Evolutionary conservation across 2,113 vertebrate species (phyloP), one percentile per base, ranked within the genome.

Genomic region (Ameiurus melas): DNA sequence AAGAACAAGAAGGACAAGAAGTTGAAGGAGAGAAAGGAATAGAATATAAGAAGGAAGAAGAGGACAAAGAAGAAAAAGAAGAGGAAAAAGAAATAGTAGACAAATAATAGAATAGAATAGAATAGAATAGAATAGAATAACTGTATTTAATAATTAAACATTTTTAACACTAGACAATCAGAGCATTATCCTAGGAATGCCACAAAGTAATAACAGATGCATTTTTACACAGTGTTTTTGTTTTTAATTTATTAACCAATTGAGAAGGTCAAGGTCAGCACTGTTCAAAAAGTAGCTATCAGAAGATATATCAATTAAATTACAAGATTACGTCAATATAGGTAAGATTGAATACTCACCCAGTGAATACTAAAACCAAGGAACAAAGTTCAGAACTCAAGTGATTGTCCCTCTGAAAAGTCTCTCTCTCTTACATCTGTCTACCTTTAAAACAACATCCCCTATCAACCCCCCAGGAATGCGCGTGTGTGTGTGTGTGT

Each of bases 381-480:
- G 43, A 73, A 25, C 9, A 16, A 25, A 71, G 58, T 62, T 88
- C 47, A 84, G 77, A 84, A 84, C n/a, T 30, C 57, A 22, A 66
- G 51, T 5, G 55, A 77, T 70, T 70, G 39, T 68, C 20, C 39
- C 43, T 75, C 62, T 30, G 62, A 79, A 79, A 70, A 60, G 53
- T 78, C 8, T 86, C 57, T 66, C 30, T 6, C 17, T 33, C 82
- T 89, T 55, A 30, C 85, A 83, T 87, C 60, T 70, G 83, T 33
- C 89, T 80, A 85, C 60, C 77, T 85, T 57, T 84, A 36, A 85
- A 86, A 73, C 39, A 71, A 53, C 84, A 89, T 66, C n/a, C 53
- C 85, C 87, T 39, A 55, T 12, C 55, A 51, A 14, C 36, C 57
- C 73, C 79, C 87, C 47, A 51, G 47, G 9, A 51, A 30, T 5